Percentiles rank a stretch among this genome's conserved stretches.
Evolutionary conservation across 2,888 invertebrate species (phyloP).

Genomic region (Selenia dentaria): DNA sequence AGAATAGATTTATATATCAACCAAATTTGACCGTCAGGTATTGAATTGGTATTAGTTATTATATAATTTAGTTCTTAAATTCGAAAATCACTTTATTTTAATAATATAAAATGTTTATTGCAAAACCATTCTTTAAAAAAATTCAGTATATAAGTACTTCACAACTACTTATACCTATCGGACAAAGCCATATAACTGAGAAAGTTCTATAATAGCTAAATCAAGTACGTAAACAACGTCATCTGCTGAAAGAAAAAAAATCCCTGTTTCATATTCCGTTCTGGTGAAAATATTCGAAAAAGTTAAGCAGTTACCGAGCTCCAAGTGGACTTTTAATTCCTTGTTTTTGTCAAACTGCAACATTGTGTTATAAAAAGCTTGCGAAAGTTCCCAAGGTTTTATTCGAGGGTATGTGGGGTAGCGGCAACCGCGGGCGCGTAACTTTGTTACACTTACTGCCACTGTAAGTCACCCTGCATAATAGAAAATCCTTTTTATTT

Average conservation of each 20-base stretch:
- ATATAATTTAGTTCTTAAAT: too few relatives aligned
- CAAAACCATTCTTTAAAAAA: too few relatives aligned
- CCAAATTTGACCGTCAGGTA: too few relatives aligned
- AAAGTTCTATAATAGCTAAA: constrained; percentile 21
- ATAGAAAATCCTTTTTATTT: constrained; percentile 65
- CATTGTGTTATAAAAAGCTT: constrained; percentile 56
- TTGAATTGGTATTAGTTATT: too few relatives aligned
- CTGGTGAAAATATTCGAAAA: constrained; percentile 34
- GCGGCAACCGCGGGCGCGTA: constrained; percentile 53
- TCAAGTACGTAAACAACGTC: constrained; percentile 28
- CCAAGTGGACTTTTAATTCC: constrained; percentile 45
- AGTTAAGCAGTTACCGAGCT: constrained; percentile 40
- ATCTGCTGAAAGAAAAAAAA: constrained; percentile 30
- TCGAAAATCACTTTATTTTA: too few relatives aligned
- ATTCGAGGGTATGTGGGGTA: constrained; percentile 51
- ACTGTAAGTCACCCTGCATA: constrained; percentile 62
- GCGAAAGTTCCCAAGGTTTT: constrained; percentile 58
- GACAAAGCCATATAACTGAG: background rate
- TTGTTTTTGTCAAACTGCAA: constrained; percentile 56
- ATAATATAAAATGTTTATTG: too few relatives aligned
- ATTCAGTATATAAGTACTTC: too few relatives aligned
- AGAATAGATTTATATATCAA: too few relatives aligned
- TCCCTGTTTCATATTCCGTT: constrained; percentile 32
- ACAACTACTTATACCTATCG: too few relatives aligned
- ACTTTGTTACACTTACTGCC: constrained; percentile 63